Base-by-base conservation (phyloP, 2,888 invertebrate genomes). In the Ornithoptera priamus region DNA sequence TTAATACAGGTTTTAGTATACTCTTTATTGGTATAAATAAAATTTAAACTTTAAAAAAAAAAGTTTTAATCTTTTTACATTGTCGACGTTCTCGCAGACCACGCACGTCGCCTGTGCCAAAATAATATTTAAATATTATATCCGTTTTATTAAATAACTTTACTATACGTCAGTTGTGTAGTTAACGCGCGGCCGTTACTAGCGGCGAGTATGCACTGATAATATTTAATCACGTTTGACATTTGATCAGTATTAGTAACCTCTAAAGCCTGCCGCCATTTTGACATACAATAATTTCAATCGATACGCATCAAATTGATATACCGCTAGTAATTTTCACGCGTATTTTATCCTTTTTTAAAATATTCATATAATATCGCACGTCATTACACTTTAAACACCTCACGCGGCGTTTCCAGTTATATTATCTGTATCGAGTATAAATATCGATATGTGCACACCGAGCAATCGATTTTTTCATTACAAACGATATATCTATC, bases 91-190 rank as follows among this genome's bases (percentile, higher is more conserved):
- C 75, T 77, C 72, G 82, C 85, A 80, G 78, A 76, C 76, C 76
- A 85, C 85, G 88, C 88, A 75, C 89, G 82, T 84, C 85, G 86
- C 83, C 85, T 88, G 92, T 92, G 92, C 92, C 92, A 92, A 92
- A 78, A 75, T 78, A 79, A 30, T 81, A 80, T 90, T 87, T 91
- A 90, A 85, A 90, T 90, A 90, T 86, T 83, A 85, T 86, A 39
- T 84, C 86, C 85, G 84, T 82, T 77, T 77, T 77, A 74, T 76
- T 79, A 81, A 82, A 78, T 77, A 74, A 78, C 39, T 79, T 80
- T 75, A 81, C 78, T 76, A 75, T 39, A 39, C 10, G 39, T 39
- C 39, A 39, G 39, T 39, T 39, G 39, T 10, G 39, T 39, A 39
- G 39, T 39, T 8, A 39, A 39, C 39, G 39, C 39, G 39, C 39